Conservation (phyloP, 2,113 vertebrate species). For the Syngnathus floridae region DNA sequence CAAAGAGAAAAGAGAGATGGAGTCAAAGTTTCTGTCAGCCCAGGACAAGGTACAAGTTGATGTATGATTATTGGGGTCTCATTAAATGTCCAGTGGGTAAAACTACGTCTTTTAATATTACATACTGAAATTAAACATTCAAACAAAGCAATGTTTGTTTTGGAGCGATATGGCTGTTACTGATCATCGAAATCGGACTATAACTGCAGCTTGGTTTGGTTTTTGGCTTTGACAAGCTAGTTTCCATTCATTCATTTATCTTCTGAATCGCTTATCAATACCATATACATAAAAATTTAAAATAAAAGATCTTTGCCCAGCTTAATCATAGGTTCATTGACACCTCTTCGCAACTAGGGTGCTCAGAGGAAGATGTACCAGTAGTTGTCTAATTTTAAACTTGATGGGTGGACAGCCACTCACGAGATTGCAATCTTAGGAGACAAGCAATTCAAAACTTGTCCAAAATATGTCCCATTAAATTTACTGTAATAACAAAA, state of each 20-base stretch:
- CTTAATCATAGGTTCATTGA: not conserved
- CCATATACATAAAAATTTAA: not conserved
- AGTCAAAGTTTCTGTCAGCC: constrained; percentile 78
- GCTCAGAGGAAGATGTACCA: not conserved
- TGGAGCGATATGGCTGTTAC: not conserved
- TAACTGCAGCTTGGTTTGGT: not conserved
- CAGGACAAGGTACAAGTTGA: constrained; percentile 79
- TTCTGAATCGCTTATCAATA: too few species aligned
- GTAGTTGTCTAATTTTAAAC: not conserved
- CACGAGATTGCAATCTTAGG: too few species aligned
- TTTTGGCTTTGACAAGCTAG: not conserved
- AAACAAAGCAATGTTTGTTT: not conserved
- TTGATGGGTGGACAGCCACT: too few species aligned
- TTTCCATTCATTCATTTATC: not conserved
- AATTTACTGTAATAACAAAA: not conserved
- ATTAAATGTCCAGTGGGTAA: not conserved
- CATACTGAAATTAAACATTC: not conserved
- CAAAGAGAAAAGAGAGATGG: constrained; percentile 87
- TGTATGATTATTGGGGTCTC: not conserved
- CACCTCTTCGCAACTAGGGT: not conserved
- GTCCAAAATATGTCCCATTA: too few species aligned
- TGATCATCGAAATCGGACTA: not conserved
- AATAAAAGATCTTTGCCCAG: not conserved
- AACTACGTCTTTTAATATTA: not conserved
- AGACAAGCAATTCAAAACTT: too few species aligned